phyloP scores from a whole-genome alignment of 2,888 invertebrate species.

The Athalia cordata region DNA sequence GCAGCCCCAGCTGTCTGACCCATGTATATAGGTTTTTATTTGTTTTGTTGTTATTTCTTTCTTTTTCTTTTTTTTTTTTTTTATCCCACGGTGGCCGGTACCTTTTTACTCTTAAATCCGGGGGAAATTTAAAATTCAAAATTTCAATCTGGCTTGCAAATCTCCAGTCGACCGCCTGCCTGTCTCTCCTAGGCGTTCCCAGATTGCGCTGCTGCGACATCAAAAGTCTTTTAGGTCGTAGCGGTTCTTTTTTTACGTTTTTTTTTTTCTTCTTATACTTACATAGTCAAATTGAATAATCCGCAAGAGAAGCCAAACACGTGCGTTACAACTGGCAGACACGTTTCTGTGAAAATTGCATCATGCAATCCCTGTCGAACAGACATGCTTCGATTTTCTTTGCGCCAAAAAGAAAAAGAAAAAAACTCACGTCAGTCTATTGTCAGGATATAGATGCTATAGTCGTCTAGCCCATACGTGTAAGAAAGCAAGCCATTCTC shows the following conservation, averaged over 20 bases:
- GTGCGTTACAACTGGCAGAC: background rate
- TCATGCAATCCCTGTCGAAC: too few relatives aligned
- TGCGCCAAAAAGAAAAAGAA: background rate
- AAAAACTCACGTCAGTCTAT: background rate
- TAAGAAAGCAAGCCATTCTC: slow-evolving; percentile 23
- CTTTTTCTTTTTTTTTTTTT: background rate
- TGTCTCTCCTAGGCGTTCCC: slow-evolving; percentile 58
- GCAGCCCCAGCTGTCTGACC: slow-evolving; percentile 51
- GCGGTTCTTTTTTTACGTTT: slow-evolving; percentile 56
- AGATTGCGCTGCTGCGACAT: slow-evolving; percentile 69
- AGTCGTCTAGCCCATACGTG: slow-evolving; percentile 13
- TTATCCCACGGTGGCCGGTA: slow-evolving; percentile 56
- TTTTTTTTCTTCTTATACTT: background rate
- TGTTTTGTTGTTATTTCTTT: slow-evolving; percentile 53
- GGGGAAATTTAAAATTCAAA: slow-evolving; percentile 76
- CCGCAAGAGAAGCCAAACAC: background rate
- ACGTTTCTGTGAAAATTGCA: too few relatives aligned
- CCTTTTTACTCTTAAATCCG: slow-evolving; percentile 71
- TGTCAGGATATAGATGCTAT: background rate
- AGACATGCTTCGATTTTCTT: too few relatives aligned
- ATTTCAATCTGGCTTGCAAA: slow-evolving; percentile 77
- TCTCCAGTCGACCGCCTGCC: slow-evolving; percentile 62
- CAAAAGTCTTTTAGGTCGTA: slow-evolving; percentile 70
- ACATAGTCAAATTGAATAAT: slow-evolving; percentile 5
- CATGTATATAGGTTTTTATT: slow-evolving; percentile 63